Base-by-base conservation (phyloP, 2,888 invertebrate genomes). In the Andrena praecox region DNA sequence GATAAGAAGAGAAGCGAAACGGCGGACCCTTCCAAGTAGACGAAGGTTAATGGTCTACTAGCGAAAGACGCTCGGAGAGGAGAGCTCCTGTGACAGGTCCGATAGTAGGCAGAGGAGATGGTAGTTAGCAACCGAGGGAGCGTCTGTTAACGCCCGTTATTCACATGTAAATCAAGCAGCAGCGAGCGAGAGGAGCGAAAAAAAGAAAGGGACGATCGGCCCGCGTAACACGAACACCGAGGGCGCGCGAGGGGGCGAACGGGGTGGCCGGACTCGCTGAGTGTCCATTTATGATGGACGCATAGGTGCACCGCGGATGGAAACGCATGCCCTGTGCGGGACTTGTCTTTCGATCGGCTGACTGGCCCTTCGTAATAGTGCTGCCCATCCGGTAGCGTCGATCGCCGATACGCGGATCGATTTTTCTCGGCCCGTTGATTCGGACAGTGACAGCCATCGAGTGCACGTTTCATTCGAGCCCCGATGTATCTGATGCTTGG, bases 91-190 rank as follows among this genome's bases (percentile, higher is more conserved):
- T 83, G 87, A 87, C 87, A 85, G 87, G 73, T 68, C 70, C 67
- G 82, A 75, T 80, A 78, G 79, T 74, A 66, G 83, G 60, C 56
- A 33, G 74, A 50, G 77, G 75, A 77, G 83, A 80, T 83, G 80
- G 80, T 87, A 87, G 89, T 88, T 88, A 87, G 90, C 89, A 89
- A 86, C 86, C 89, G 86, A 89, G 89, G 91, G 87, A 89, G 91
- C 89, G 90, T 91, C 92, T 92, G 92, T 92, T 92, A 92, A 91
- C 92, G 92, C 90, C 91, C 87, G 88, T 89, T 90, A 92, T 92
- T 92, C 92, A 91, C 90, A 92, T 92, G 92, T 92, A 92, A 92
- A 92, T 92, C 90, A 90, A 92, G 84, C 78, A 64, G 72, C 77
- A 82, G 80, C 31, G 35, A 64, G 50, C 64, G 35, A 60, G 79